These are phyloP conservation scores for Leptopilina drosophilae DNA, from an alignment of 2,888 invertebrate species.

Conservation along the genomic window DNA sequence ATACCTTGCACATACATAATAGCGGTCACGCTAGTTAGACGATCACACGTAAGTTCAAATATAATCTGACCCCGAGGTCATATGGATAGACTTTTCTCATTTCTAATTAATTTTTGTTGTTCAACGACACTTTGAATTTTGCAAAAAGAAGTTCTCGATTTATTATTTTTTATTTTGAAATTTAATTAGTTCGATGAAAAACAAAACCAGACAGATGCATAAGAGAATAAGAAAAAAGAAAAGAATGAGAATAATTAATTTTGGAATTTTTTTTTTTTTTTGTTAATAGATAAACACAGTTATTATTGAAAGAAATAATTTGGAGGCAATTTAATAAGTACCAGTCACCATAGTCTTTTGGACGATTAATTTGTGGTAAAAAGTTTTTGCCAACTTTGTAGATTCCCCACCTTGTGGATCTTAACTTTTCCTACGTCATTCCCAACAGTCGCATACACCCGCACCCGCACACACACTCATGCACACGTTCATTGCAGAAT, in stretches of 20 bases:
- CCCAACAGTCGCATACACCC: conserved; percentile 64
- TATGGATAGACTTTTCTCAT: not conserved
- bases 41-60: conserved; percentile 45
- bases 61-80: conserved; percentile 42
- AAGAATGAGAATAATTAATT: too few species aligned
- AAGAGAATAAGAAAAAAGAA: too few species aligned
- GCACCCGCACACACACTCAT: conserved; percentile 42
- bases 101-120: not conserved
- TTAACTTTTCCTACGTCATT: conserved; percentile 71
- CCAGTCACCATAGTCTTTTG: conserved; percentile 70
- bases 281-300: not conserved
- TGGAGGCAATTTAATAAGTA: conserved; percentile 74
- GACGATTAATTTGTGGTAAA: conserved; percentile 74
- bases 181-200: too few species aligned
- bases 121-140: not conserved
- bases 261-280: too few species aligned
- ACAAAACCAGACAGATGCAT: too few species aligned
- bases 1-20: conserved; percentile 60
- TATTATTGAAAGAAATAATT: conserved; percentile 68
- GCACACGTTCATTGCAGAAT: conserved; percentile 58
- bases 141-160: too few species aligned
- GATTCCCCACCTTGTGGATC: conserved; percentile 69
- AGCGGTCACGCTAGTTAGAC: conserved; percentile 43
- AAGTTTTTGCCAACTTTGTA: conserved; percentile 73
- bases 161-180: too few species aligned